Conservation (phyloP, 1,140 invertebrate species). For the Pseudomyrmex pallidus region DNA sequence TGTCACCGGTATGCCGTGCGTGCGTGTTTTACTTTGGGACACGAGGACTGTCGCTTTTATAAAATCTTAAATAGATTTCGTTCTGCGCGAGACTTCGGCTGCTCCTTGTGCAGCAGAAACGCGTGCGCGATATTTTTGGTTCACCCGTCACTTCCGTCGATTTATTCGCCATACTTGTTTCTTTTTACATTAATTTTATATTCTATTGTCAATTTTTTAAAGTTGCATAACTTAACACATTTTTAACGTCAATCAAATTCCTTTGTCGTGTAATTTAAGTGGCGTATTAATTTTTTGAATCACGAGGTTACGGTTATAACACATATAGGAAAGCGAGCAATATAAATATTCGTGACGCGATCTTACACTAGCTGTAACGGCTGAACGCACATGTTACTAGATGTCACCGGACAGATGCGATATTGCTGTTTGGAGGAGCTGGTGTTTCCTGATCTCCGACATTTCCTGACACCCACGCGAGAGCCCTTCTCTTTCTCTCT, state of each 20-base stretch:
- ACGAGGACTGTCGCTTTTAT: constrained; percentile 50
- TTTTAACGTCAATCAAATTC: not conserved
- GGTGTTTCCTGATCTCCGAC: constrained; percentile 72
- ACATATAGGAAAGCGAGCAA: constrained; percentile 10
- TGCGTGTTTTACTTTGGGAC: constrained; percentile 54
- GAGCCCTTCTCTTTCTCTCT: constrained; percentile 34
- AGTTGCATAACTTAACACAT: not conserved
- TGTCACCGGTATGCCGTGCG: constrained; percentile 52
- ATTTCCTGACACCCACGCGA: constrained; percentile 75
- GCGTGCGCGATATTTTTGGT: constrained; percentile 21
- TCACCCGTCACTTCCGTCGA: not conserved
- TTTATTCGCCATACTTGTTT: not conserved
- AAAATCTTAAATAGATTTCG: constrained; percentile 62
- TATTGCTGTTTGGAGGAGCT: constrained; percentile 78
- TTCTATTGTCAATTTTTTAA: not conserved
- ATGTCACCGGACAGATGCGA: constrained; percentile 82
- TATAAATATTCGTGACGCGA: not conserved
- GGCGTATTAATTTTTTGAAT: not conserved
- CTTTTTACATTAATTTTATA: not conserved
- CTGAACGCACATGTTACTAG: constrained; percentile 76
- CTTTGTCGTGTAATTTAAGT: not conserved
- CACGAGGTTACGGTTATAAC: constrained; percentile 2
- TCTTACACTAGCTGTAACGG: constrained; percentile 45
- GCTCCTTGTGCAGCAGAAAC: not conserved
- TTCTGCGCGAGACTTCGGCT: constrained; percentile 14